Conservation (phyloP, 2,888 invertebrate genomes). For the Erpobdella octoculata region DNA sequence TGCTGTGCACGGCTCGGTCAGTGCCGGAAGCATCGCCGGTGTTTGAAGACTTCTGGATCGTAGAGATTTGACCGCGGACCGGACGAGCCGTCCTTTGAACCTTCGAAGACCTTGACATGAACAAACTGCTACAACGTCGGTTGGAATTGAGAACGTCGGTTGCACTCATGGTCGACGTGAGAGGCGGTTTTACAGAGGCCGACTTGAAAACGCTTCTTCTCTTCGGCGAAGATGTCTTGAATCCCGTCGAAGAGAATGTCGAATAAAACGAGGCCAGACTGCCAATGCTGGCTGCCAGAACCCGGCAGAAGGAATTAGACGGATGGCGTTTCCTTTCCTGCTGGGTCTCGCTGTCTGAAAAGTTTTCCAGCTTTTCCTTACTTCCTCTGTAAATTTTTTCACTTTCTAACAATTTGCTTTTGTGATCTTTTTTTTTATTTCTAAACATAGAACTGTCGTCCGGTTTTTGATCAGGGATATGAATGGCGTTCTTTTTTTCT, state of each 20-base stretch:
- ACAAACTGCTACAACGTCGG: background rate
- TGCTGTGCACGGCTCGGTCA: too few relatives aligned
- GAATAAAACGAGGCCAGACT: constrained; percentile 9
- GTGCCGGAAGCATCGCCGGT: background rate
- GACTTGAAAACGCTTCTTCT: background rate
- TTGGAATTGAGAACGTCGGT: background rate
- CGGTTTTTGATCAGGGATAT: background rate
- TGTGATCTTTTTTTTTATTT: background rate
- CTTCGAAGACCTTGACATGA: background rate
- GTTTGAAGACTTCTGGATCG: too few relatives aligned
- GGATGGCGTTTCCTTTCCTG: background rate
- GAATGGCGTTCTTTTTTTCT: background rate
- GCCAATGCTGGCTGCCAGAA: constrained; percentile 18
- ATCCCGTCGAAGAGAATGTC: background rate
- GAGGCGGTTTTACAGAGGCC: background rate
- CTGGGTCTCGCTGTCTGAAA: constrained; percentile 4
- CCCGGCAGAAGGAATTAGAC: constrained; percentile 1
- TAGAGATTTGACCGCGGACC: too few relatives aligned
- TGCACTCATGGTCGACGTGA: background rate
- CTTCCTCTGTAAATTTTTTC: background rate
- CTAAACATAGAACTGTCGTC: background rate
- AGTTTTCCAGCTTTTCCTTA: background rate
- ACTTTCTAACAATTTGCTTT: background rate
- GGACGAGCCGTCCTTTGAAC: background rate
- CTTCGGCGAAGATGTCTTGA: background rate